Evolutionary conservation across 2,113 vertebrate genomes (phyloP).

Genomic region (Dromas ardeola): DNA sequence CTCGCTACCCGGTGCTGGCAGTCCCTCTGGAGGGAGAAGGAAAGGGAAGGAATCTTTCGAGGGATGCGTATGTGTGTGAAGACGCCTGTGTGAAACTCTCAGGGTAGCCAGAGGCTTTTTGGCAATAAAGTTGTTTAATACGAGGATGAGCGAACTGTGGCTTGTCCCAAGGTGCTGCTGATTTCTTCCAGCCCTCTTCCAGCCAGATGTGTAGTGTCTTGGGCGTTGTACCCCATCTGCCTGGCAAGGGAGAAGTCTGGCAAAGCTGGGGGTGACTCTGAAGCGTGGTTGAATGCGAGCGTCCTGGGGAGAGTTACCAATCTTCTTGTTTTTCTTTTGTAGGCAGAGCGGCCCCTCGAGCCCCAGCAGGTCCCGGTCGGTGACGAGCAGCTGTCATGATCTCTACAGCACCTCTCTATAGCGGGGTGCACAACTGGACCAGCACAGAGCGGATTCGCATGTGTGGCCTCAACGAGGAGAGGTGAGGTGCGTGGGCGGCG

Average conservation of each 20-base stretch:
- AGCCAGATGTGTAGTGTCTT: not conserved
- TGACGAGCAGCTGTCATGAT: constrained; percentile 81
- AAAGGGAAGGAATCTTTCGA: not conserved
- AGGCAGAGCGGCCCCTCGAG: constrained; percentile 69
- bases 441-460: constrained; percentile 79
- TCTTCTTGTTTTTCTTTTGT: not conserved
- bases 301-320: not conserved
- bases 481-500: constrained; percentile 69
- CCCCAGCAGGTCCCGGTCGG: constrained; percentile 51
- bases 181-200: not conserved
- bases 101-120: not conserved
- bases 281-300: not conserved
- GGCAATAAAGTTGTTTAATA: not conserved
- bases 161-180: not conserved
- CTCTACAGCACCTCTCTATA: constrained; percentile 81
- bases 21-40: not conserved
- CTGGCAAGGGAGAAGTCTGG: not conserved
- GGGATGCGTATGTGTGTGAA: not conserved
- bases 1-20: not conserved
- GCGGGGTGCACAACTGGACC: constrained; percentile 78
- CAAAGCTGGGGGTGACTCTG: not conserved
- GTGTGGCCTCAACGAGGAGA: constrained; percentile 85
- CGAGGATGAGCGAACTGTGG: not conserved
- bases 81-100: fast-evolving
- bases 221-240: fast-evolving